Evolutionary conservation across 2,888 invertebrate genomes (phyloP), one percentile per base, ranked within the genome.

Genomic region (Petrolisthes cinctipes): DNA sequence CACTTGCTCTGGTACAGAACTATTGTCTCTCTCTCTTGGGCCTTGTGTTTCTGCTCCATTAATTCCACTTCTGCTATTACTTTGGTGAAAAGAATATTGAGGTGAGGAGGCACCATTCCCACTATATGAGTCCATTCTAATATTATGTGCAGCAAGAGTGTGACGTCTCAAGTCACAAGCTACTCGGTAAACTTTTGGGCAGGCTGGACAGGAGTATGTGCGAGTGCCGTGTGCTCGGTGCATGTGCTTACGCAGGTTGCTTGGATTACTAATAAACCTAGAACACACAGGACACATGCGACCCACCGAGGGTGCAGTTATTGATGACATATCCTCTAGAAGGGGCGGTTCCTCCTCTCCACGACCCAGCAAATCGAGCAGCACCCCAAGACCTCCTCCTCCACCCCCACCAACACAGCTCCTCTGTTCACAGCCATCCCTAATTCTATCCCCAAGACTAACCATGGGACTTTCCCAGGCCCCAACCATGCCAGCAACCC

Each of bases 181-280:
- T 23, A 86, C 89, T 14, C 89, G 85, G 73, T 89, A 89, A 9
- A 78, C 82, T 37, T 89, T 89, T n/a, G 73, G 85, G 57, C 89
- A 89, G 4, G 82, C 68, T 1, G 89, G 89, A 23, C 89, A 89
- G 4, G 76, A 83, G 76, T 82, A 86, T 20, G 78, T 78, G 78
- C 82, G 85, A 61, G 89, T 85, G 56, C 89, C 86, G 61, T 89
- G 89, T 11, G 89, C 86, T n/a, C 88, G 82, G 68, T 83, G 85
- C 66, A 89, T 86, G 73, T 89, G 89, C 79, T 89, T 89, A 20
- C 89, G 83, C 57, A 89, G 68, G 57, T 89, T 89, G 61, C 89
- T 89, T 11, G 86, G 82, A 71, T 89, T 89, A 84, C 89, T 89
- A 68, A 89, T 89, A 76, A 57, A 76, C n/a, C 89, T 61, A 56